These are phyloP conservation scores for Teleogryllus occipitalis DNA, from an alignment of 1,140 invertebrate species.

Conservation along the genomic window DNA sequence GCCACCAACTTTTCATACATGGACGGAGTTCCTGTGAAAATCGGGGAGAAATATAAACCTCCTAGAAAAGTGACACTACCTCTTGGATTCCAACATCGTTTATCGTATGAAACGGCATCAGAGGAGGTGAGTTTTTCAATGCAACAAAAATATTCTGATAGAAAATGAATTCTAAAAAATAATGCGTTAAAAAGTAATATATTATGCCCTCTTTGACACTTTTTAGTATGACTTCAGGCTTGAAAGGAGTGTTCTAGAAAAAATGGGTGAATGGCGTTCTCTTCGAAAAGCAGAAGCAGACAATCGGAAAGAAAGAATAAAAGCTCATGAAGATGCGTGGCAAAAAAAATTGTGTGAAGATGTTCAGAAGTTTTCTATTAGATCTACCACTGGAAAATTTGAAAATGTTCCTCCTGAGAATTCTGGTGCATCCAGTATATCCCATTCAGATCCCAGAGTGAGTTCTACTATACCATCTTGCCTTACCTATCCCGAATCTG, in stretches of 20 bases:
- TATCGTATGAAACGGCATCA: slow-evolving; percentile 31
- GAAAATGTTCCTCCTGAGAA: neutral
- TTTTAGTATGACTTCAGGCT: slow-evolving; percentile 59
- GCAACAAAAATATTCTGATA: neutral
- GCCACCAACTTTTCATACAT: slow-evolving; percentile 44
- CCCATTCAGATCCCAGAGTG: slow-evolving; percentile 7
- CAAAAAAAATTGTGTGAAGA: neutral
- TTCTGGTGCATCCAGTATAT: neutral
- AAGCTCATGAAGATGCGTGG: neutral
- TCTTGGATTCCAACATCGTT: slow-evolving; percentile 51
- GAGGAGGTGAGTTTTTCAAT: slow-evolving; percentile 19
- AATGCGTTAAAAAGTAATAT: neutral
- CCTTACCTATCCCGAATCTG: neutral
- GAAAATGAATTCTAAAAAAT: neutral
- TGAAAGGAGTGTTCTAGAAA: slow-evolving; percentile 57
- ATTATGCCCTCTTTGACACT: neutral
- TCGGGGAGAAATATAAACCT: slow-evolving; percentile 73
- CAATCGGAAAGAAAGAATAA: slow-evolving; percentile 10
- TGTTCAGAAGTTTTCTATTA: neutral
- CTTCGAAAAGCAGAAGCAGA: neutral
- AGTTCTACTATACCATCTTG: slow-evolving; percentile 3
- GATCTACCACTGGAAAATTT: neutral
- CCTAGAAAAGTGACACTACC: slow-evolving; percentile 62
- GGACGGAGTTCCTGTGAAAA: slow-evolving; percentile 78
- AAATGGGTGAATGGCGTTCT: slow-evolving; percentile 57